Conservation (phyloP, 2,113 vertebrate species). For the Pogona vitticeps region DNA sequence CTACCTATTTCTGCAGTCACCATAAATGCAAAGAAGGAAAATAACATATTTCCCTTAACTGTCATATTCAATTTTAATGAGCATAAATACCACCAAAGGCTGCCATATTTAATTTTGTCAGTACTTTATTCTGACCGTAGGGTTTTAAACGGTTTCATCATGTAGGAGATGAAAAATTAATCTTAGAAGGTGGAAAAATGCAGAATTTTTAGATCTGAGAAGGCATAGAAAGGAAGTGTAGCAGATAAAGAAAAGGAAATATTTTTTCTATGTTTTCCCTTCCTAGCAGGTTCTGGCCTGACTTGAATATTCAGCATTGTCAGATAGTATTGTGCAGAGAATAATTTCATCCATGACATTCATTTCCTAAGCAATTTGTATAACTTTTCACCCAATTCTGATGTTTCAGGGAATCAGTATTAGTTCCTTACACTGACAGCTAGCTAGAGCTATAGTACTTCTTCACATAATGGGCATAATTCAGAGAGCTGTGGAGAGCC, state of each 20-base stretch:
- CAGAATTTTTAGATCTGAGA: slow-evolving; percentile 5
- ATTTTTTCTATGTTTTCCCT: neutral
- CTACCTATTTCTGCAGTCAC: slow-evolving; percentile 50
- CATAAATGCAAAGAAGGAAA: slow-evolving; percentile 52
- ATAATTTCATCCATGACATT: neutral
- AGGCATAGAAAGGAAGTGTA: neutral
- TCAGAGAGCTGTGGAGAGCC: neutral
- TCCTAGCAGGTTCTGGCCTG: neutral
- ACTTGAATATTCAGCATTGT: neutral
- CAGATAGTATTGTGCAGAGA: neutral
- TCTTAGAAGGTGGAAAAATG: slow-evolving; percentile 12
- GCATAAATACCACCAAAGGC: slow-evolving; percentile 54
- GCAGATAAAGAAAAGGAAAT: neutral
- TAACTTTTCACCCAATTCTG: neutral
- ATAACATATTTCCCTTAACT: slow-evolving; percentile 52
- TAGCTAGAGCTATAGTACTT: neutral
- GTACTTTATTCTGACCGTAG: slow-evolving; percentile 37
- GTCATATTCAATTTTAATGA: slow-evolving; percentile 56
- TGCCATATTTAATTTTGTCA: slow-evolving; percentile 52
- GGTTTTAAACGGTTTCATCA: slow-evolving; percentile 42
- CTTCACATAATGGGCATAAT: neutral
- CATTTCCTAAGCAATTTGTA: neutral
- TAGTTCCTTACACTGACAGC: neutral
- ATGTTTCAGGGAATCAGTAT: neutral
- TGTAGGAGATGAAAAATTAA: slow-evolving; percentile 34